Evolutionary conservation across 2,888 invertebrate genomes (phyloP).

Genomic region (Amiota minor): DNA sequence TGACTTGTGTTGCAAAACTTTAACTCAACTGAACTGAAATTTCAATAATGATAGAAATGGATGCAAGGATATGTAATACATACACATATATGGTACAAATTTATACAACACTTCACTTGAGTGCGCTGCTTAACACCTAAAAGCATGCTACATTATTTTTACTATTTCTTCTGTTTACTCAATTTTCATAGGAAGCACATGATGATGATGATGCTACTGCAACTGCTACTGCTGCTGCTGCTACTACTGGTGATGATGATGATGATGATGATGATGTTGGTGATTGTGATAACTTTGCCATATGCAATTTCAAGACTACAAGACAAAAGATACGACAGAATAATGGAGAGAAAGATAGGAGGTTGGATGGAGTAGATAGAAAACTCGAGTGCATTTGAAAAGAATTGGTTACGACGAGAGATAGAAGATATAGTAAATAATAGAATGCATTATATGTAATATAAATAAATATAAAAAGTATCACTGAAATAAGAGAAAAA

Average conservation of each 20-base stretch:
- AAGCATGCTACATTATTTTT: slow-evolving; percentile 54
- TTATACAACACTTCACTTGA: slow-evolving; percentile 30
- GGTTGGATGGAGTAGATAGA: too few species aligned
- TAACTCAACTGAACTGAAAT: slow-evolving; percentile 46
- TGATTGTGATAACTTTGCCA: not conserved
- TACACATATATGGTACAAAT: not conserved
- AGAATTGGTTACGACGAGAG: too few species aligned
- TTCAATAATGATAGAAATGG: slow-evolving; percentile 65
- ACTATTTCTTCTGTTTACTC: too few species aligned
- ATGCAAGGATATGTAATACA: slow-evolving; percentile 32
- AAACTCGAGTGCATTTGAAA: too few species aligned
- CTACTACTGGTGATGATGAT: not conserved
- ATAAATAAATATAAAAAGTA: too few species aligned
- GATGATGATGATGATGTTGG: slow-evolving; percentile 10
- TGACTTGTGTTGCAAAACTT: not conserved
- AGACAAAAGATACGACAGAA: not conserved
- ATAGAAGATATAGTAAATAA: too few species aligned
- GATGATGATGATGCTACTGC: too few species aligned
- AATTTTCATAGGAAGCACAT: too few species aligned
- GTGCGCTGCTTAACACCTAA: slow-evolving; percentile 61
- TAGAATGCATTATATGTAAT: too few species aligned
- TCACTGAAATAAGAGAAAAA: too few species aligned
- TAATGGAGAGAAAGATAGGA: too few species aligned
- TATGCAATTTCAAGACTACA: not conserved
- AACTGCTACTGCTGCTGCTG: too few species aligned